A percentile compares a stretch with the other conserved stretches of the same genome.
Evolutionary conservation across 2,888 invertebrate genomes (phyloP).

Genomic region (Galerucella calmariensis): DNA sequence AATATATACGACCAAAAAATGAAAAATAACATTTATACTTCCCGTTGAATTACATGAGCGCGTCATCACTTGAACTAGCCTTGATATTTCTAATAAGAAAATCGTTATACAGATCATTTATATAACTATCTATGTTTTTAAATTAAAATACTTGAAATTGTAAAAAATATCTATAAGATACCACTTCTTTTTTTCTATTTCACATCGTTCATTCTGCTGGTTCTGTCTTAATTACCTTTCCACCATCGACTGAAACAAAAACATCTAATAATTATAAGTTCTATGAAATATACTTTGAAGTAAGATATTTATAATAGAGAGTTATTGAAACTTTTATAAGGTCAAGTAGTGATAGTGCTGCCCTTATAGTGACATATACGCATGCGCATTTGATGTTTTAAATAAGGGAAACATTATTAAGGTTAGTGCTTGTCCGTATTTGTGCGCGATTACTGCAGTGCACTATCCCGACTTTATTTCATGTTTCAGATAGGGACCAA

Average conservation of each 20-base stretch:
- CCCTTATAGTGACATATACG: too few species aligned
- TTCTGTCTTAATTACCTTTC: constrained; percentile 70
- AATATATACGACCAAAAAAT: not conserved
- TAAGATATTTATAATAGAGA: too few species aligned
- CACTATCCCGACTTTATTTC: too few species aligned
- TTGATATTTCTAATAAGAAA: constrained; percentile 33
- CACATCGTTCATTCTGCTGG: constrained; percentile 51
- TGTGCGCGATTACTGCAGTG: too few species aligned
- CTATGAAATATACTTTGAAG: too few species aligned
- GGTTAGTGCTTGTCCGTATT: too few species aligned
- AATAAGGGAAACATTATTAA: too few species aligned
- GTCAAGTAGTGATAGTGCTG: too few species aligned
- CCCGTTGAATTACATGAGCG: not conserved
- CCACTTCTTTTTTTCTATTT: constrained; percentile 16
- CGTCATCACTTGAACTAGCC: constrained; percentile 18
- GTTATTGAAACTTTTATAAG: too few species aligned
- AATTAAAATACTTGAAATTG: constrained; percentile 29
- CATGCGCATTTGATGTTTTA: too few species aligned
- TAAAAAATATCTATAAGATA: constrained; percentile 25
- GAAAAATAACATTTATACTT: not conserved
- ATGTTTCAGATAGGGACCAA: too few species aligned
- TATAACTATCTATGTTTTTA: constrained; percentile 24
- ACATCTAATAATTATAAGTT: not conserved
- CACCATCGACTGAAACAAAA: constrained; percentile 64
- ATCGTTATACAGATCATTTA: constrained; percentile 23